Evolutionary conservation across 23 tunicate genomes (phyloP), one percentile per base, ranked within the genome.

Genomic region (Ascidia mentula): DNA sequence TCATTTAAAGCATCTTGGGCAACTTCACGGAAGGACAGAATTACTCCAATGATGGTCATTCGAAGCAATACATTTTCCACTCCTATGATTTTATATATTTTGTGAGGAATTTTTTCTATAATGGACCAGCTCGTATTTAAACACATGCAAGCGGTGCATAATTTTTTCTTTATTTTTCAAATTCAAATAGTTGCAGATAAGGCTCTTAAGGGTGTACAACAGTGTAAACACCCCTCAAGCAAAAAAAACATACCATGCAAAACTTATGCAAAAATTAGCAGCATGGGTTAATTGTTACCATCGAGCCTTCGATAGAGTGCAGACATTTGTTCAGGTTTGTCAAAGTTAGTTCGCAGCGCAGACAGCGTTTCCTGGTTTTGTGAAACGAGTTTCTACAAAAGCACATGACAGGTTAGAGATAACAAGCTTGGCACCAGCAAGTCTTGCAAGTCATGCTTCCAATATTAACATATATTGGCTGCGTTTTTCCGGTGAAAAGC

Each of bases 1-100:
- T 79, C 90, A 46, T 93, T 88, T 31, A 93, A 61, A 6, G 98
- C 98, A 40, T 93, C 93, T 76, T 93, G 98, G 28, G 90, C 84
- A 36, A 86, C 88, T 39, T 84, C 87, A 18, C 94, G 80, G 61
- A 93, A 93, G 15, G 87, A 88, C 34, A 93, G 78, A 20, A 93
- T 93, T 31, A 93, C 98, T 31, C 98, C 98, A 35, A 93, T 93
- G 78, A 93, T 93, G 1, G 93, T 88, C 87, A 84, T 93, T 32
- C 98, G 81, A 31, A 88, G 80, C 69, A 93, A 46, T 34, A 93
- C 83, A 70, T 86, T 93, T 72, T 93, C 98, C 42, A 80, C 89
- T 31, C 93, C 98, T 93, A 53, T 5, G 1, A 3, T 5, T 5
- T 53, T 53, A 28, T n/a, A n/a, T n/a, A n/a, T n/a, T n/a, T n/a